These are phyloP conservation scores for Hoplodrina blanda DNA, from an alignment of 2,888 invertebrate genomes.

Conservation along the genomic window DNA sequence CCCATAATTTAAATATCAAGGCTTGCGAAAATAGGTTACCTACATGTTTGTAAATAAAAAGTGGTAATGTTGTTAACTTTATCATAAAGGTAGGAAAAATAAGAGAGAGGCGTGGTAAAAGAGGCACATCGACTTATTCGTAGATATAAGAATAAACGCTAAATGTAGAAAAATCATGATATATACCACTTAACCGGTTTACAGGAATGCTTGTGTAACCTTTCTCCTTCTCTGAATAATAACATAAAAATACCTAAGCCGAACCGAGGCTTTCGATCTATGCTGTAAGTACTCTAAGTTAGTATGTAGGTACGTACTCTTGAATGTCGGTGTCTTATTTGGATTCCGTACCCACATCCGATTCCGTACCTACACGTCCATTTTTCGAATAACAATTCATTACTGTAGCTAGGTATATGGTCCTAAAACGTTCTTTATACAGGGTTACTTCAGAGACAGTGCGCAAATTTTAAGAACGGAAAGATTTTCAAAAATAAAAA, in stretches of 20 bases:
- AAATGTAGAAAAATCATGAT: not conserved
- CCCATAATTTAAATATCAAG: conserved; percentile 37
- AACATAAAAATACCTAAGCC: conserved; percentile 23
- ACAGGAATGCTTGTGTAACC: conserved; percentile 10
- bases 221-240: conserved; percentile 35
- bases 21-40: conserved; percentile 15
- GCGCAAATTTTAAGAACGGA: no score
- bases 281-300: conserved; percentile 2
- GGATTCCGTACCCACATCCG: conserved; percentile 14
- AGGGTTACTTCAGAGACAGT: no score
- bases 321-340: conserved; percentile 25
- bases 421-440: conserved; percentile 1
- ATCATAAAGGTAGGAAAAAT: not conserved
- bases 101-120: not conserved
- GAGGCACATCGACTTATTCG: not conserved
- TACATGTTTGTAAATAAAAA: conserved; percentile 17
- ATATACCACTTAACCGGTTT: conserved; percentile 26
- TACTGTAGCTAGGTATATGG: not conserved
- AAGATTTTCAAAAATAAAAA: no score
- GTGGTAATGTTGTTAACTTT: not conserved
- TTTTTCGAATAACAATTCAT: conserved; percentile 15
- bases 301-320: conserved; percentile 18
- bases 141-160: not conserved
- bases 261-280: conserved; percentile 19
- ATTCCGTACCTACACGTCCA: not conserved